These are phyloP conservation scores for Sarcophilus harrisii DNA, from an alignment of 2,797 vertebrate genomes.

Conservation along the genomic window DNA sequence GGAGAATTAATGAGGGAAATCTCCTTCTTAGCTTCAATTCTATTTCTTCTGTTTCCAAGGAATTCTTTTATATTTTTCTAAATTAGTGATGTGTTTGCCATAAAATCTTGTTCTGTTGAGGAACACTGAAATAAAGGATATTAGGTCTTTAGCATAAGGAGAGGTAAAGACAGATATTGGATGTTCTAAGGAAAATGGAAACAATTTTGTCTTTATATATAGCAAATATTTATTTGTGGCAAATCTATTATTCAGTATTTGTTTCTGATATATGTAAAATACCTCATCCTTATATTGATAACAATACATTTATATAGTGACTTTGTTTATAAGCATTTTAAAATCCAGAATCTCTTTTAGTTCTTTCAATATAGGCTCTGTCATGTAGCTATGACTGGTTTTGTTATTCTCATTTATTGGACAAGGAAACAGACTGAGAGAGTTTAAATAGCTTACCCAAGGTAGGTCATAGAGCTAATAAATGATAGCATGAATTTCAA, in stretches of 20 bases:
- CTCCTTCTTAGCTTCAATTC: constrained; percentile 47
- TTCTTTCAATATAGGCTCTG: not conserved
- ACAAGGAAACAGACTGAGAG: not conserved
- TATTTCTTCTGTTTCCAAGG: not conserved
- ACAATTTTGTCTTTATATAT: not conserved
- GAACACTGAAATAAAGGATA: not conserved
- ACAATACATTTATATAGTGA: not conserved
- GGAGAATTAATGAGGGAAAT: constrained; percentile 54
- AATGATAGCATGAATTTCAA: not conserved
- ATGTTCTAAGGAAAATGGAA: not conserved
- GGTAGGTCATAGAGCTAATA: not conserved
- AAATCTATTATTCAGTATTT: not conserved
- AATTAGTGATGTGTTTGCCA: not conserved
- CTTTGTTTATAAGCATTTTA: not conserved
- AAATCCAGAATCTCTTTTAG: not conserved
- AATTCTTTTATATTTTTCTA: constrained; percentile 1
- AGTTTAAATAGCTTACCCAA: not conserved
- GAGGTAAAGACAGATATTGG: not conserved
- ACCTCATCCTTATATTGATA: not conserved
- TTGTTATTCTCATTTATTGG: not conserved
- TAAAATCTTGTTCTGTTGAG: not conserved
- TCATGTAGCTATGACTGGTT: not conserved
- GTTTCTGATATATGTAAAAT: not conserved
- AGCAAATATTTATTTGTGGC: not conserved
- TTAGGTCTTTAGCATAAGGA: not conserved